Base-by-base conservation (phyloP, 2,113 vertebrate genomes). In the Turnix velox region DNA sequence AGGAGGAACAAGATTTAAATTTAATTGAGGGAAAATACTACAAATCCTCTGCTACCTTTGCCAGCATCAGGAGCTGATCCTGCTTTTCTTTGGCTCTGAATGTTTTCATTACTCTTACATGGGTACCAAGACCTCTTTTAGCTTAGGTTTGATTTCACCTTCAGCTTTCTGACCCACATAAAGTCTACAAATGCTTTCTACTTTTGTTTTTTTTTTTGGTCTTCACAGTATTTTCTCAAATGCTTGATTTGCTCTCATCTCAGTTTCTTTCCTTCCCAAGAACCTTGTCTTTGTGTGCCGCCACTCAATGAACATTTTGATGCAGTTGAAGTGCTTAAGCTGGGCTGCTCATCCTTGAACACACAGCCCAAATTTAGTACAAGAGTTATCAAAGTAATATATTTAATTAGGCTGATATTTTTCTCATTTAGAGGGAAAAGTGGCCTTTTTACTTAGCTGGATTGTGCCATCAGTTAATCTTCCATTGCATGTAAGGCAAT, bases 31-130 rank as follows among this genome's bases (percentile, higher is more conserved):
- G 63, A 82, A 93, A 85, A 49, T 51, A 52, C 14, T 84, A 62
- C 74, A 94, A 95, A 85, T 92, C 74, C 35, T 91, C 23, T 49
- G 12, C 42, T 77, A 71, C 51, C 18, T 91, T 85, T 94, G 71
- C 62, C 74, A 80, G 59, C 37, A 48, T 59, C 43, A 45, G 68
- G 55, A 84, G 43, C 20, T 1, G 10, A 85, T 67, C 74, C 35
- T 55, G 48, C 67, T 77, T 86, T 90, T 73, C 57, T 84, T 91
- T 45, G 54, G 27, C 48, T 92, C n/a, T 51, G 37, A 48, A 33
- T 78, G 52, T 67, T 84, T 84, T 92, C 7, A 28, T 65, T 82
- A 39, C 49, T 76, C 66, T 93, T 66, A 20, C 28, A 19, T 9
- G 25, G 61, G 48, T 78, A 73, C 28, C 0, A 27, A 78, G 84